phyloP scores from a whole-genome alignment of 2,797 vertebrate genomes.

The Oryzias dopingdopingensis region DNA sequence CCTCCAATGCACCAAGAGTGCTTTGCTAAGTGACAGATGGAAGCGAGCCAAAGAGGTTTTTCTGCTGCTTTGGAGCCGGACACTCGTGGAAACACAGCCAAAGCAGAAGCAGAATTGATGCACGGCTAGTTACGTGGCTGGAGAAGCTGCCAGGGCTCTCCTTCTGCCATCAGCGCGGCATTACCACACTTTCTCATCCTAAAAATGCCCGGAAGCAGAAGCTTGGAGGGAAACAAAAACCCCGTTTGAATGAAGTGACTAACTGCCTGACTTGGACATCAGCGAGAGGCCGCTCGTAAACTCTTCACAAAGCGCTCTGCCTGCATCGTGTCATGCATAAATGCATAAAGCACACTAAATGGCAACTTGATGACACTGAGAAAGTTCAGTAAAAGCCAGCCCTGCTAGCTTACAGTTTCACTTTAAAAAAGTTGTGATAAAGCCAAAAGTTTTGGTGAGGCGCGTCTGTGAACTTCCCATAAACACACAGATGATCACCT shows the following conservation, averaged over 20 bases:
- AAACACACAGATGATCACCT: no score
- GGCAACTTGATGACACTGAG: neutral
- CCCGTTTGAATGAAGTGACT: slow-evolving; percentile 45
- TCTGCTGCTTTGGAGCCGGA: slow-evolving; percentile 54
- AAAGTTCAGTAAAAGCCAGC: neutral
- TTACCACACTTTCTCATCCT: slow-evolving; percentile 30
- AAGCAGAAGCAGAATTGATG: slow-evolving; percentile 63
- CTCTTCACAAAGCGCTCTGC: slow-evolving; percentile 7
- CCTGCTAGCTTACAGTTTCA: no score
- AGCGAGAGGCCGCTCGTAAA: slow-evolving; percentile 16
- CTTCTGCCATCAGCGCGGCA: slow-evolving; percentile 28
- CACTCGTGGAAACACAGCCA: slow-evolving; percentile 52
- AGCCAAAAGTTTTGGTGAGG: no score
- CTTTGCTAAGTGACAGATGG: slow-evolving; percentile 68
- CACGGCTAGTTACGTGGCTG: slow-evolving; percentile 38
- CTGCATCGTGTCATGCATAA: neutral
- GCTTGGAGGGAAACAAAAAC: slow-evolving; percentile 36
- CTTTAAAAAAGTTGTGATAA: no score
- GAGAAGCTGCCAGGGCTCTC: slow-evolving; percentile 57
- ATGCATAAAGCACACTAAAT: neutral
- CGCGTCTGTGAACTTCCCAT: no score
- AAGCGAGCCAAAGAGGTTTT: slow-evolving; percentile 55
- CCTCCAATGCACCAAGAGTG: slow-evolving; percentile 46
- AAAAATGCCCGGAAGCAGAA: slow-evolving; percentile 29
- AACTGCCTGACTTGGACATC: slow-evolving; percentile 12